Percentiles rank a stretch among this genome's conserved stretches.
Conservation (phyloP, 2,888 invertebrate species). For the Polymixis flavicincta region DNA sequence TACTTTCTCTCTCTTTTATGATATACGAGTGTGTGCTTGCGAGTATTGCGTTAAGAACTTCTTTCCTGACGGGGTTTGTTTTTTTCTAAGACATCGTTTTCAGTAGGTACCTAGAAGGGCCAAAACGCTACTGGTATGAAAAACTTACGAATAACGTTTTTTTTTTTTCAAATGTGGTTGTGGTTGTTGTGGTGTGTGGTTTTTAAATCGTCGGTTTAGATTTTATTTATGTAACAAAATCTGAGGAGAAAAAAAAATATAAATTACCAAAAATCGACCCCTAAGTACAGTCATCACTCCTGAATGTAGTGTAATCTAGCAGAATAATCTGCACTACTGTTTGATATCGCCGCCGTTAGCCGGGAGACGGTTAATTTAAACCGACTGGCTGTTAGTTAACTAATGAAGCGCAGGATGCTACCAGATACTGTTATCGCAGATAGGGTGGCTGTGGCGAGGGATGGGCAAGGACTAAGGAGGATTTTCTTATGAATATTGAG, state of each 20-base stretch:
- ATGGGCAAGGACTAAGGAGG: background rate
- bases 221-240: too few relatives aligned
- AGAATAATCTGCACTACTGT: slow-evolving; percentile 51
- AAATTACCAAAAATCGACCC: background rate
- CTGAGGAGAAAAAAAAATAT: background rate
- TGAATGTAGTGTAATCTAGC: slow-evolving; percentile 50
- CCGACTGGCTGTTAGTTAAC: slow-evolving; percentile 59
- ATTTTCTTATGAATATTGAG: slow-evolving; percentile 27
- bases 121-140: background rate
- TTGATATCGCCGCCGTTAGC: slow-evolving; percentile 46
- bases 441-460: slow-evolving; percentile 32
- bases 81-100: too few relatives aligned
- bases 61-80: too few relatives aligned
- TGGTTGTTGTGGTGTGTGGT: too few relatives aligned
- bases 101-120: too few relatives aligned
- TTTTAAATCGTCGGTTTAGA: background rate
- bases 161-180: too few relatives aligned
- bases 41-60: too few relatives aligned
- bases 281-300: background rate
- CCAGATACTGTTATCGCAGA: slow-evolving; percentile 52
- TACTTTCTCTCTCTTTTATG: too few relatives aligned
- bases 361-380: slow-evolving; percentile 63
- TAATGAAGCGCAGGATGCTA: slow-evolving; percentile 63
- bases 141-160: too few relatives aligned
- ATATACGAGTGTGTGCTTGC: too few relatives aligned